phyloP scores from a whole-genome alignment of 2,113 vertebrate genomes.

The Carassius auratus region DNA sequence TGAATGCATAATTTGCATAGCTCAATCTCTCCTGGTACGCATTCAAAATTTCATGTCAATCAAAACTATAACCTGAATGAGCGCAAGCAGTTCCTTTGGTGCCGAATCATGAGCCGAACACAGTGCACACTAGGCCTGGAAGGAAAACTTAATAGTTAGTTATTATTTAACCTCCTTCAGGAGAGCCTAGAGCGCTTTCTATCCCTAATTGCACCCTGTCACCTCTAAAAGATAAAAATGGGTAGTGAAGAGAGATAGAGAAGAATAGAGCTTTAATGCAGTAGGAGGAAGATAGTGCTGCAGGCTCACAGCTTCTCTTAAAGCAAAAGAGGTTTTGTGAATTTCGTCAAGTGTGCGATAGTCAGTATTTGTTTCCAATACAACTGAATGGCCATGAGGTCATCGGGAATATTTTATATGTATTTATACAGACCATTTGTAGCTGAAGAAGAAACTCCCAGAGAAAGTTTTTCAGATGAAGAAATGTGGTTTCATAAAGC shows the following conservation, averaged over 20 bases:
- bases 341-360: background rate
- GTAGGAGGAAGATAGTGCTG: slow-evolving; percentile 54
- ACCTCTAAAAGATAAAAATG: slow-evolving; percentile 58
- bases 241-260: slow-evolving; percentile 51
- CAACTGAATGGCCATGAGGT: background rate
- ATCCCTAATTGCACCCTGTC: slow-evolving; percentile 78
- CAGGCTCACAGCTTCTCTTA: slow-evolving; percentile 42
- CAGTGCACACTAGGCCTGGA: slow-evolving; percentile 43
- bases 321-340: slow-evolving; percentile 43
- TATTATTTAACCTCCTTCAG: slow-evolving; percentile 73
- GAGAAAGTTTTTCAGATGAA: background rate
- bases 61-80: background rate
- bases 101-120: background rate
- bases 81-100: background rate
- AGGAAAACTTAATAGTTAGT: slow-evolving; percentile 62
- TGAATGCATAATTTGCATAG: background rate
- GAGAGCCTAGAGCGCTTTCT: slow-evolving; percentile 64
- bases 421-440: background rate
- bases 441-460: background rate
- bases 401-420: background rate
- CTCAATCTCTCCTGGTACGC: background rate
- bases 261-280: slow-evolving; percentile 45
- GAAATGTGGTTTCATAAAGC: background rate
- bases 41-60: background rate
- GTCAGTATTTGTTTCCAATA: background rate